phyloP scores from a whole-genome alignment of 2,113 vertebrate genomes.

The Sterna hirundo region DNA sequence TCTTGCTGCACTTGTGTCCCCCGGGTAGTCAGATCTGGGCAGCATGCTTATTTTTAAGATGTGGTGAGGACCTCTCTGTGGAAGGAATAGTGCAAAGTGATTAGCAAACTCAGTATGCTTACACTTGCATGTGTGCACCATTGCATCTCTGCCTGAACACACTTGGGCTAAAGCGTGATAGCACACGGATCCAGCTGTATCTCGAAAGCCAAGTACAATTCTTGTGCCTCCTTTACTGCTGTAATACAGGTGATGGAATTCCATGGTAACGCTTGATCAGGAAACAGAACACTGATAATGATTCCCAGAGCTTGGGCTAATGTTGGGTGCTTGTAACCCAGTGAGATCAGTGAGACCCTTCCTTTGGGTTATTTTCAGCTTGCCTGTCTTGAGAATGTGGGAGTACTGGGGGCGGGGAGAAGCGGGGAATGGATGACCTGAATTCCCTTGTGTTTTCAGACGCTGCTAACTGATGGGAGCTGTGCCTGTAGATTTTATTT shows the following conservation, averaged over 20 bases:
- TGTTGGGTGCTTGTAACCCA: background rate
- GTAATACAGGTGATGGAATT: background rate
- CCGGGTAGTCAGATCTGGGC: background rate
- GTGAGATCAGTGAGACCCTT: background rate
- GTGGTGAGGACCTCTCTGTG: background rate
- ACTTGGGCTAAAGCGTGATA: background rate
- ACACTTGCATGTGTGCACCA: fast-evolving
- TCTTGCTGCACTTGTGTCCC: background rate
- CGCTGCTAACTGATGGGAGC: background rate
- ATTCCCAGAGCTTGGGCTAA: background rate
- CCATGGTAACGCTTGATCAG: background rate
- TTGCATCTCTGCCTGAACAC: background rate
- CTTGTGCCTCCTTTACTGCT: background rate
- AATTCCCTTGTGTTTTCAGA: background rate
- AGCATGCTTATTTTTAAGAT: background rate
- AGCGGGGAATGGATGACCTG: background rate
- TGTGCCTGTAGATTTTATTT: background rate
- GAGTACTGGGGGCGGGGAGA: fast-evolving
- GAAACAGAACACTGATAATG: background rate
- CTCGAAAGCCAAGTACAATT: background rate
- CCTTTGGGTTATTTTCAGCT: background rate
- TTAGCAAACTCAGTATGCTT: background rate
- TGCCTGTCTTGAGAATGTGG: background rate
- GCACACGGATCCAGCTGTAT: background rate
- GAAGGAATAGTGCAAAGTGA: background rate